Evolutionary conservation across 2,113 vertebrate genomes (phyloP).

Genomic region (Cariama cristata): DNA sequence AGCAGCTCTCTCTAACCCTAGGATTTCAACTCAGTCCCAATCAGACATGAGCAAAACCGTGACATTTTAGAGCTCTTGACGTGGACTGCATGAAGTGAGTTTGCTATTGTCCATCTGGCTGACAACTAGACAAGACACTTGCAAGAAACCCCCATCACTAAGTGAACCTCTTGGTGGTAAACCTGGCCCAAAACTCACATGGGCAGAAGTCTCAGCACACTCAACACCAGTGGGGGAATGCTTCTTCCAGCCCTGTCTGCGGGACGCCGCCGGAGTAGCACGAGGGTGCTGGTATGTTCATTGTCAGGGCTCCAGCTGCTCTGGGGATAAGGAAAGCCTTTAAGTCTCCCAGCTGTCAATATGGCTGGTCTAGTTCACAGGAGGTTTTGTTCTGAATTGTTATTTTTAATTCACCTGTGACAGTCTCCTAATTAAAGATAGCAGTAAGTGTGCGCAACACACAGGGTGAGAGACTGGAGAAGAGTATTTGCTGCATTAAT

Average conservation of each 20-base stretch:
- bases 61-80: background rate
- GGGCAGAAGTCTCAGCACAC: background rate
- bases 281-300: accelerated
- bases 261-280: accelerated
- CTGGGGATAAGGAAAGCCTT: background rate
- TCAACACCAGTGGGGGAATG: accelerated
- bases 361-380: background rate
- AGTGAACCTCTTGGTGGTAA: background rate
- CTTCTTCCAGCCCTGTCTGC: accelerated
- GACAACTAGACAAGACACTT: background rate
- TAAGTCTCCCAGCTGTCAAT: background rate
- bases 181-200: accelerated
- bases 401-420: conserved; percentile 18
- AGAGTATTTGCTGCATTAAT: background rate
- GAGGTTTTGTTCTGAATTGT: background rate
- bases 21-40: background rate
- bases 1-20: background rate
- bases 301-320: background rate
- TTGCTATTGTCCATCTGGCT: background rate
- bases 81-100: background rate
- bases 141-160: background rate
- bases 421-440: background rate
- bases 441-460: background rate
- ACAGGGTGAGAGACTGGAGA: background rate
- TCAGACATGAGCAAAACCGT: accelerated